Percentiles rank a stretch among this genome's conserved stretches.
Conservation (phyloP, 2,113 vertebrate genomes). For the Felis chaus region DNA sequence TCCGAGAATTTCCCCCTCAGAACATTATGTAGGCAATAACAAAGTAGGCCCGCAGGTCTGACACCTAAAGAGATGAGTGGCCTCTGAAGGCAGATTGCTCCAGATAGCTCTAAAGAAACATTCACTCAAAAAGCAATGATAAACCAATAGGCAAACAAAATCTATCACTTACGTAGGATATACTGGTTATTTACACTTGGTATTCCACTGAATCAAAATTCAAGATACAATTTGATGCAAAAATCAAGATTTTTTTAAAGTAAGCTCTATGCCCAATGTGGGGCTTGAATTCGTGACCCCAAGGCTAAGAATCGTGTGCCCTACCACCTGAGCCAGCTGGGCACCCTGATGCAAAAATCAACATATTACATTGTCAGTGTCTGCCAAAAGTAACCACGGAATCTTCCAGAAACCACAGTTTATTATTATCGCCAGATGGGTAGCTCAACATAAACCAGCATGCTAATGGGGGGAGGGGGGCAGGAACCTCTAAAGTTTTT, state of each 20-base stretch:
- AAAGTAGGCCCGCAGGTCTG: background rate
- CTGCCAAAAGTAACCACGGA: background rate
- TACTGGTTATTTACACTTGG: background rate
- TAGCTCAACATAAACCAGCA: background rate
- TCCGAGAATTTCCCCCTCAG: background rate
- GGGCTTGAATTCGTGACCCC: background rate
- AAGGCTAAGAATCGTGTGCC: background rate
- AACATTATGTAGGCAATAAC: background rate
- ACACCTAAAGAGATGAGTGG: background rate
- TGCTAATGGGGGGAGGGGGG: background rate
- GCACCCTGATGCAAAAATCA: background rate
- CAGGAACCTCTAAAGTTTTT: background rate
- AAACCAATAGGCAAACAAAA: background rate
- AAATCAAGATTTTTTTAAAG: background rate
- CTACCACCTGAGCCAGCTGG: background rate
- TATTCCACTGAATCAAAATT: constrained; percentile 26
- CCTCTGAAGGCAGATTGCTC: background rate
- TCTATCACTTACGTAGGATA: background rate
- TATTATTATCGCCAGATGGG: background rate
- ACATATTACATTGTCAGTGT: background rate
- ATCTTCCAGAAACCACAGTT: background rate
- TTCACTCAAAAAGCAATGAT: background rate
- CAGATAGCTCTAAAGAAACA: background rate
- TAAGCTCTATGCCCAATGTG: background rate
- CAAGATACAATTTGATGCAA: background rate